A percentile compares a stretch with the other conserved stretches of the same genome.
These are phyloP conservation scores for Oncorhynchus clarkii DNA, from an alignment of 2,113 vertebrate species.

Conservation along the genomic window DNA sequence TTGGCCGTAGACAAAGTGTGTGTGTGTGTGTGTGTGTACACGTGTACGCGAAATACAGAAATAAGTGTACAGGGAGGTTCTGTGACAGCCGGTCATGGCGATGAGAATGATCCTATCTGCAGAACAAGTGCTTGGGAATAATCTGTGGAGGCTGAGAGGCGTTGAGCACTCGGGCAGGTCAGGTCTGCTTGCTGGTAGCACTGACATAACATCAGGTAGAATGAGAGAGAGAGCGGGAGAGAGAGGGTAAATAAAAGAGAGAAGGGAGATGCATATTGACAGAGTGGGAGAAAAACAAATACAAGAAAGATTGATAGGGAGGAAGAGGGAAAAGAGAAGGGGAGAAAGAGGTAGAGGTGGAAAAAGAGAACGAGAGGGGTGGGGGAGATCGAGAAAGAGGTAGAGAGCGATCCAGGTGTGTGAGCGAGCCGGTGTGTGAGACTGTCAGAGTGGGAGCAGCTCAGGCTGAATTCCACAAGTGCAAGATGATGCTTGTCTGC, in stretches of 20 bases:
- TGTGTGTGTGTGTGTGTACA: background rate
- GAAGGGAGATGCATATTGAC: too few relatives aligned
- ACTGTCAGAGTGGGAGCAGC: background rate
- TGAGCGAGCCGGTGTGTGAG: background rate
- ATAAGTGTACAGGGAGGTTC: background rate
- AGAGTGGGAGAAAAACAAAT: too few relatives aligned
- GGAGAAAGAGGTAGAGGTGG: too few relatives aligned
- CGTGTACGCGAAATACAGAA: background rate
- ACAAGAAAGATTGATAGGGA: too few relatives aligned
- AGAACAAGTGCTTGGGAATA: background rate
- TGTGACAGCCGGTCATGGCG: background rate
- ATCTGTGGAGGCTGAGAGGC: too few relatives aligned
- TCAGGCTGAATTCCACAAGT: background rate
- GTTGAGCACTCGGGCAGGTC: too few relatives aligned
- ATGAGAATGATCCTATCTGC: background rate
- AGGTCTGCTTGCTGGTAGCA: too few relatives aligned
- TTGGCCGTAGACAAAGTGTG: background rate
- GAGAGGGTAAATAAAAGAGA: too few relatives aligned
- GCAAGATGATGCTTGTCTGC: constrained; percentile 3
- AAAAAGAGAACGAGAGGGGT: too few relatives aligned
- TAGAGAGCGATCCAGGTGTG: background rate
- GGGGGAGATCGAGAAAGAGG: background rate
- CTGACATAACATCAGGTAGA: too few relatives aligned
- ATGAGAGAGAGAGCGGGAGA: too few relatives aligned
- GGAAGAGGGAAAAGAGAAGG: too few relatives aligned